Evolutionary conservation across 1,140 invertebrate species (phyloP), one percentile per base, ranked within the genome.

Genomic region (Drosophila erecta): DNA sequence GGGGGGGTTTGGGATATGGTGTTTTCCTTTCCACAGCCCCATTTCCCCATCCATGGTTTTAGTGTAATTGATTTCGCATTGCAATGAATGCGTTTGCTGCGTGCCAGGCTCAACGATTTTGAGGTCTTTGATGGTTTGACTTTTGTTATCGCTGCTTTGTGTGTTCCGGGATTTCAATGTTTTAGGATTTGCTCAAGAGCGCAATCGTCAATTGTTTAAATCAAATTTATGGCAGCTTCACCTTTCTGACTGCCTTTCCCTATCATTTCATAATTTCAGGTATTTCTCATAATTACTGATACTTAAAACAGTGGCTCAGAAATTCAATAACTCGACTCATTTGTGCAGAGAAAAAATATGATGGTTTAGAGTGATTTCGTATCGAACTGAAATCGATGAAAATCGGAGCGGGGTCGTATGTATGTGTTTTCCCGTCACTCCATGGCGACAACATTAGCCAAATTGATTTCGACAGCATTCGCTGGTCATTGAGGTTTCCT

Each of bases 11-110:
- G 41, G 41, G 41, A 20, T 20, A 20, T 44, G 41, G 41, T 8
- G 15, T 35, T 44, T 44, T 58, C 11, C 33, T 27, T 17, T 40
- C 15, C 30, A 22, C 40, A 38, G 14, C 30, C 14, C 3, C 3
- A 24, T 17, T 14, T 17, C 10, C 40, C 22, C 15, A 35, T 49
- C 55, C 40, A 43, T 17, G 47, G 79, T 67, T 76, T 81, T 79
- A 76, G 70, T 86, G 83, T 86, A 86, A 86, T 86, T 86, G 83
- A 86, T 87, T 86, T 87, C 84, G 79, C 66, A 86, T 86, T 86
- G 83, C 83, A 86, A 86, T 86, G 83, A 86, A 86, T 86, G 83
- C 83, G 83, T 79, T 87, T 76, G 70, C 79, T 79, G 83, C 83
- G 83, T 87, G 83, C 75, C 67, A 37, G 71, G 70, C 75, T 79